Base-by-base conservation (phyloP, 1,140 invertebrate genomes). In the Polypedilum vanderplanki region DNA sequence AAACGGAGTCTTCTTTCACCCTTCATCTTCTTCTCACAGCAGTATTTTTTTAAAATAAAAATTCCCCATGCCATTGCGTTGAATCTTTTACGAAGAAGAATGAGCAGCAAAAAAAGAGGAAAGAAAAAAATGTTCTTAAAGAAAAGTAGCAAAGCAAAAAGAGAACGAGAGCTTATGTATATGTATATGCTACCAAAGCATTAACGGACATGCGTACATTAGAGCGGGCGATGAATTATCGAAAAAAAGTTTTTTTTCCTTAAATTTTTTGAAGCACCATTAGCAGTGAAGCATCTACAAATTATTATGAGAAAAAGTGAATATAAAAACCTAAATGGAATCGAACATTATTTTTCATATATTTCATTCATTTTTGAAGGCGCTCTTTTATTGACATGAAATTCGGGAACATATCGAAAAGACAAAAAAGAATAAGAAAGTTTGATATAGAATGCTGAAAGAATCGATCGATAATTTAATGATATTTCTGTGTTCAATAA, bases 151-250 rank as follows among this genome's bases (percentile, higher is more conserved):
- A 33, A 33, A 33, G 24, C 24, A 33, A 33, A 33, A 5, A 33
- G 24, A 33, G 24, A 57, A 57, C 12, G n/a, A 57, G n/a, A 57
- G 46, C 46, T 46, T 46, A 46, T 57, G 46, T 57, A n/a, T 57
- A n/a, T 57, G 24, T 33, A 33, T 33, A 33, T 57, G 8, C n/a
- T 57, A n/a, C 46, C 46, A 57, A 57, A 57, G 46, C 46, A 57
- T 12, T 57, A 57, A 57, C 46, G 46, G 46, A 57, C 46, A 57
- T 57, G 46, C 46, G 46, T 57, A 57, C 46, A n/a, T n/a, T 57
- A 0, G 46, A 57, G 46, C 46, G 46, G 46, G 46, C 46, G 46
- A 57, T 57, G 46, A 57, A 57, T 57, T 57, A 57, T 57, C 46
- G 46, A 57, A 57, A 57, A 57, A 57, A 57, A n/a, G 9, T 57